phyloP scores from a whole-genome alignment of 2,888 invertebrate species.

The Patella pellucida region DNA sequence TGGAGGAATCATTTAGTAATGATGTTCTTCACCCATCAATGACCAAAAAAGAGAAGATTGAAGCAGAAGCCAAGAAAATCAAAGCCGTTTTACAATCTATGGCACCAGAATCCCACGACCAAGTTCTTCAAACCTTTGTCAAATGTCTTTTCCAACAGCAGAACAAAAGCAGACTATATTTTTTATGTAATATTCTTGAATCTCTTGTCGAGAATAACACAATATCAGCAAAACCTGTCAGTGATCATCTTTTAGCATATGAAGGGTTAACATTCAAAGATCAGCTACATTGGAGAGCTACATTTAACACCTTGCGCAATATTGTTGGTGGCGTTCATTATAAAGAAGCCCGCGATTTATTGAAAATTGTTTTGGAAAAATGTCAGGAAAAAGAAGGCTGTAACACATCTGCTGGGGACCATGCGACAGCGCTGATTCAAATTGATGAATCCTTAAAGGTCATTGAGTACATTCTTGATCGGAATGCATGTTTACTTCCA shows the following conservation, averaged over 20 bases:
- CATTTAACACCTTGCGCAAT: constrained; percentile 85
- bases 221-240: constrained; percentile 76
- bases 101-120: constrained; percentile 79
- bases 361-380: constrained; percentile 80
- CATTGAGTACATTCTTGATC: constrained; percentile 89
- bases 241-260: constrained; percentile 86
- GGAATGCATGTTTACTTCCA: constrained; percentile 91
- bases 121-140: constrained; percentile 82
- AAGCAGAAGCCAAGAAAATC: neutral
- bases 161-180: constrained; percentile 81
- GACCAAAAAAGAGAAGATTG: constrained; percentile 78
- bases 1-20: constrained; percentile 89
- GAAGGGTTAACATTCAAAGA: constrained; percentile 87
- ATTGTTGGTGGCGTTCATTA: constrained; percentile 94
- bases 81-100: constrained; percentile 8
- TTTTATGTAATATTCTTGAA: constrained; percentile 82
- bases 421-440: neutral
- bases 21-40: constrained; percentile 85
- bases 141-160: constrained; percentile 81
- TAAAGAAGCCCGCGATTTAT: constrained; percentile 78
- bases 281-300: constrained; percentile 90
- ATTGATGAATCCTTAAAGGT: constrained; percentile 72
- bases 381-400: constrained; percentile 75
- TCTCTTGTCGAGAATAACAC: constrained; percentile 81
- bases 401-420: neutral